Evolutionary conservation across 2,797 vertebrate species (phyloP).

Genomic region (Falco concolor): DNA sequence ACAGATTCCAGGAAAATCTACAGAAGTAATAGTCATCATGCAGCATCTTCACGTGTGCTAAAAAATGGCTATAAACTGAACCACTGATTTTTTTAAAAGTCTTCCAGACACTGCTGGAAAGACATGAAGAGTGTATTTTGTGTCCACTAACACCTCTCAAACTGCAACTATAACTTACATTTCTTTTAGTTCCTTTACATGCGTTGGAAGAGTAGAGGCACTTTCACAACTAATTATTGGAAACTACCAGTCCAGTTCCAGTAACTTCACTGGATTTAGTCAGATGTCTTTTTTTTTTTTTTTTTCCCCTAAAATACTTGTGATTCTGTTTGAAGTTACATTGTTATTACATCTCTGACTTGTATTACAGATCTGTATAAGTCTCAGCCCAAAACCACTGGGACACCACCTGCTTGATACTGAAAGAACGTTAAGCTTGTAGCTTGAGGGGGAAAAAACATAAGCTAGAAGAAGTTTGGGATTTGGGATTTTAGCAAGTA

Average conservation of each 20-base stretch:
- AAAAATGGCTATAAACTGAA: neutral
- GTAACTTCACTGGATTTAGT: neutral
- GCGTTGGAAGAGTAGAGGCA: neutral
- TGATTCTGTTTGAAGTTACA: neutral
- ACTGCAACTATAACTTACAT: neutral
- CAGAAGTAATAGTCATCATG: neutral
- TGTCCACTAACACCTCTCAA: neutral
- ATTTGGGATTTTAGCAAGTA: neutral
- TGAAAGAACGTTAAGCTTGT: neutral
- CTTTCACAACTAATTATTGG: neutral
- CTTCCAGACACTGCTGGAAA: neutral
- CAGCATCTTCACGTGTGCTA: neutral
- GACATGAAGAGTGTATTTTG: neutral
- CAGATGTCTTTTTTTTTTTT: neutral
- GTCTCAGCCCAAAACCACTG: neutral
- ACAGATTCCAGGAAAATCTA: neutral
- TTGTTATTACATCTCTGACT: neutral
- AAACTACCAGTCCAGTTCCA: neutral
- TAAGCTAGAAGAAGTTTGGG: neutral
- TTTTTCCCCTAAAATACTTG: neutral
- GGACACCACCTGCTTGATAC: neutral
- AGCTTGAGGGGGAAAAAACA: neutral
- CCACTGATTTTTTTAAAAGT: neutral
- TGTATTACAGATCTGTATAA: neutral
- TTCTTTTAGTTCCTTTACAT: neutral